Conservation (phyloP, 2,113 vertebrate genomes). For the Lasiurus cinereus region DNA sequence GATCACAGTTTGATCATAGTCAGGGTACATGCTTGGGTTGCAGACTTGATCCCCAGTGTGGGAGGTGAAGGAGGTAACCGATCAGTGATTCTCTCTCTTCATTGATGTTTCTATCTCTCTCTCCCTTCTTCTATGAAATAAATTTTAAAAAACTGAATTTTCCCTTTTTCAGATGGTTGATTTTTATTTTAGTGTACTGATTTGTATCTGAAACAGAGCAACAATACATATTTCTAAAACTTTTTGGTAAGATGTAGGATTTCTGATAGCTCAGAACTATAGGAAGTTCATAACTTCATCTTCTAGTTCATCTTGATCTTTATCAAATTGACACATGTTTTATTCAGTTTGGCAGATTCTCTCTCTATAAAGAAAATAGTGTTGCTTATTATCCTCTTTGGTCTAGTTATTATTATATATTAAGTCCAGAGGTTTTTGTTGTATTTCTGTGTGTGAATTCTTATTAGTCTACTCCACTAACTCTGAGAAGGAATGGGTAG, state of each 20-base stretch:
- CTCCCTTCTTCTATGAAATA: no score
- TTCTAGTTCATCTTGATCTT: not conserved
- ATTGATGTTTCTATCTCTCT: no score
- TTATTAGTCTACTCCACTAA: not conserved
- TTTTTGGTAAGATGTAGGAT: slow-evolving; percentile 1
- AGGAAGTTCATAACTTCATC: not conserved
- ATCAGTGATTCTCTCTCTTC: no score
- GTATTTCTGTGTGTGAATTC: not conserved
- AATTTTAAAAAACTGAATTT: not conserved
- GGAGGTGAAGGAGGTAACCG: no score
- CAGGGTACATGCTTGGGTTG: no score
- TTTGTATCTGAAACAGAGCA: slow-evolving; percentile 29
- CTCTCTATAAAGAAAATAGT: not conserved
- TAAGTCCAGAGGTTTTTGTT: not conserved
- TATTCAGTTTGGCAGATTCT: not conserved
- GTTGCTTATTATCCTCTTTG: not conserved
- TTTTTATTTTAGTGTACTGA: slow-evolving; percentile 32
- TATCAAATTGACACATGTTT: slow-evolving; percentile 16
- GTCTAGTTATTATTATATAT: slow-evolving; percentile 6
- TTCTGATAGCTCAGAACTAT: slow-evolving; percentile 11
- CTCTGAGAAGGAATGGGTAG: not conserved
- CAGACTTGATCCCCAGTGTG: no score
- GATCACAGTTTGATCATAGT: no score
- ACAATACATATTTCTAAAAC: not conserved
- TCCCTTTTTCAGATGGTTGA: not conserved